Evolutionary conservation across 2,888 invertebrate genomes (phyloP).

Genomic region (Cephus runcator): DNA sequence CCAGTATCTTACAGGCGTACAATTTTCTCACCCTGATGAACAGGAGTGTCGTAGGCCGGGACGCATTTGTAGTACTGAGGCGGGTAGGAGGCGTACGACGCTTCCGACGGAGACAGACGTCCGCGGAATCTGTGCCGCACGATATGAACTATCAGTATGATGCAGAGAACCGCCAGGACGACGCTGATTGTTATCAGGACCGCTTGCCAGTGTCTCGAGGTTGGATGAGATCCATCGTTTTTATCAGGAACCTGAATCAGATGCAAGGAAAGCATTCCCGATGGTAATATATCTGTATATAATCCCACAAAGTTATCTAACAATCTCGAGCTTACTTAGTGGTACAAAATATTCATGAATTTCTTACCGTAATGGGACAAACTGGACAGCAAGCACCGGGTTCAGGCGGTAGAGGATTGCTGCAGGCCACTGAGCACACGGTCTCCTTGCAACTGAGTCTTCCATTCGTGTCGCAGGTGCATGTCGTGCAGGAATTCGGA

Average conservation of each 20-base stretch:
- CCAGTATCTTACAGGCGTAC: constrained; percentile 45
- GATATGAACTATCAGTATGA: constrained; percentile 52
- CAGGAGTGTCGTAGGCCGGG: constrained; percentile 55
- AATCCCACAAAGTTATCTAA: not conserved
- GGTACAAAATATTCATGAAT: not conserved
- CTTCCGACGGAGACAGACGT: constrained; percentile 49
- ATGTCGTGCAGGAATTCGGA: constrained; percentile 52
- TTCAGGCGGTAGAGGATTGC: constrained; percentile 50
- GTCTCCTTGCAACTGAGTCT: constrained; percentile 56
- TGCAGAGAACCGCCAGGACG: constrained; percentile 49
- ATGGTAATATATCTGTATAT: not conserved
- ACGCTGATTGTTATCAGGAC: constrained; percentile 54
- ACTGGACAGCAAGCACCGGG: constrained; percentile 55
- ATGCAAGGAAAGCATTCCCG: not conserved
- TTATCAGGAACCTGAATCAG: constrained; percentile 9
- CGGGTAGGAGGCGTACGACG: constrained; percentile 42
- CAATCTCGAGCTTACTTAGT: not conserved
- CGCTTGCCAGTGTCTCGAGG: constrained; percentile 51
- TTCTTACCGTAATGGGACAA: constrained; percentile 53
- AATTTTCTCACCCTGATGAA: constrained; percentile 54
- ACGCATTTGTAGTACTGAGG: constrained; percentile 61
- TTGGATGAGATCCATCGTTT: constrained; percentile 22
- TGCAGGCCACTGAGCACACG: constrained; percentile 54
- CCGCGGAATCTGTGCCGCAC: constrained; percentile 53
- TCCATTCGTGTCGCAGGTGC: constrained; percentile 53